Evolutionary conservation across 2,888 invertebrate species (phyloP).

Genomic region (Morinoia aosen): DNA sequence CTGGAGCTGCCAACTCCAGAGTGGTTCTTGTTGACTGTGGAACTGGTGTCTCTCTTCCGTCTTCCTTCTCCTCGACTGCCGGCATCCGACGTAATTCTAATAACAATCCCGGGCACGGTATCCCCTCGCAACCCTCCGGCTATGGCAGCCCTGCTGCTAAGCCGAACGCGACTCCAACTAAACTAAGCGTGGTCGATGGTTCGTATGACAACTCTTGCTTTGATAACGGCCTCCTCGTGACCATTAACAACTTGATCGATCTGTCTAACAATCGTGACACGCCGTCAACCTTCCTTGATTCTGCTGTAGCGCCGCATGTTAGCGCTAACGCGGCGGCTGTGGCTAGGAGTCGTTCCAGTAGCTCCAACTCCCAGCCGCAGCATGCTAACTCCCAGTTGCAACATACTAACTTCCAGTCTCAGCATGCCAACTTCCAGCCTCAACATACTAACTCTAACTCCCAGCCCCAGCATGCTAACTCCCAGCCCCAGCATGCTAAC

Average conservation of each 20-base stretch:
- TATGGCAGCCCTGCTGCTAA: not conserved
- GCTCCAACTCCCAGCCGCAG: no score
- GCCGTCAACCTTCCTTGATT: not conserved
- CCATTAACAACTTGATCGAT: constrained; percentile 44
- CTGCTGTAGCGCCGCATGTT: no score
- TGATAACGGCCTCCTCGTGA: constrained; percentile 23
- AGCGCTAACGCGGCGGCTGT: no score
- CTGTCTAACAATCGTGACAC: constrained; percentile 20
- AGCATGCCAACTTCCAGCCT: no score
- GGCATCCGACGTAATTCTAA: not conserved
- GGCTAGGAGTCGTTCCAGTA: no score
- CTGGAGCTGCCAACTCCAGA: not conserved
- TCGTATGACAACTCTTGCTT: constrained; percentile 28
- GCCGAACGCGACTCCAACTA: not conserved
- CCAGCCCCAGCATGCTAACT: no score
- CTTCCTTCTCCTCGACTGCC: not conserved
- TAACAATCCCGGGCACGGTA: not conserved
- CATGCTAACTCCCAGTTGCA: no score
- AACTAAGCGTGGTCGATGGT: not conserved
- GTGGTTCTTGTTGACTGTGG: not conserved
- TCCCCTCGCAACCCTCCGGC: no score
- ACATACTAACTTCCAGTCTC: no score
- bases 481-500: no score
- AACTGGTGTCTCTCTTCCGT: not conserved
- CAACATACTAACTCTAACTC: no score